Evolutionary conservation across 1,140 invertebrate genomes (phyloP).

Genomic region (Drosophila pruinosa): DNA sequence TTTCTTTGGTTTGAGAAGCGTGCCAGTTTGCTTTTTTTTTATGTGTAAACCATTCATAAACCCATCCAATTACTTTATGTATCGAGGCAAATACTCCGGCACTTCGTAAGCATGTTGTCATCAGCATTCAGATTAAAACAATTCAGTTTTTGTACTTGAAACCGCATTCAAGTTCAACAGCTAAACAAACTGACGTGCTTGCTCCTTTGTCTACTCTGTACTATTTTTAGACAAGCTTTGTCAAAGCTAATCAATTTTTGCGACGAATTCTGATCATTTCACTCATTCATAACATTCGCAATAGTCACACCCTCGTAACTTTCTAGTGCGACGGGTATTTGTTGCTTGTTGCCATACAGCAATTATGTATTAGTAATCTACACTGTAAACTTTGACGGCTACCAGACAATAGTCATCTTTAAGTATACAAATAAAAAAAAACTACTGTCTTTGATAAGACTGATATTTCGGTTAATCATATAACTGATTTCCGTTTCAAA

Average conservation of each 20-base stretch:
- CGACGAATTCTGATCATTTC: not conserved
- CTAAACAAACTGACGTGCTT: not conserved
- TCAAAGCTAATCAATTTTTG: not conserved
- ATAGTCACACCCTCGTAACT: not conserved
- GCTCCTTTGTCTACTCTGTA: not conserved
- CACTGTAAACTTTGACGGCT: not conserved
- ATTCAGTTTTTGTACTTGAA: slow-evolving; percentile 34
- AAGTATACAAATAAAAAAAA: not conserved
- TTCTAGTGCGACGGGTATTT: not conserved
- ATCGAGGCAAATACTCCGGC: not conserved
- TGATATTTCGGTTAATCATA: slow-evolving; percentile 1
- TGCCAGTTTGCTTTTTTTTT: slow-evolving; percentile 14
- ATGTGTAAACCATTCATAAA: slow-evolving; percentile 39
- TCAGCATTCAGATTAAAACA: slow-evolving; percentile 35
- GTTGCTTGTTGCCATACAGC: not conserved
- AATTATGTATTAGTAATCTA: too few relatives aligned
- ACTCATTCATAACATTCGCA: not conserved
- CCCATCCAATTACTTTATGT: slow-evolving; percentile 50
- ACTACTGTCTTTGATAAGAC: slow-evolving; percentile 7
- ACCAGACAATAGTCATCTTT: not conserved
- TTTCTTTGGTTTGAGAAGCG: slow-evolving; percentile 27
- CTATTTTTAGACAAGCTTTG: not conserved
- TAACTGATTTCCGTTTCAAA: not conserved
- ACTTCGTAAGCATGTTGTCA: slow-evolving; percentile 49
- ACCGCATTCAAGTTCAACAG: slow-evolving; percentile 35